Evolutionary conservation across 2,888 invertebrate genomes (phyloP).

Genomic region (Stenodera caucasica): DNA sequence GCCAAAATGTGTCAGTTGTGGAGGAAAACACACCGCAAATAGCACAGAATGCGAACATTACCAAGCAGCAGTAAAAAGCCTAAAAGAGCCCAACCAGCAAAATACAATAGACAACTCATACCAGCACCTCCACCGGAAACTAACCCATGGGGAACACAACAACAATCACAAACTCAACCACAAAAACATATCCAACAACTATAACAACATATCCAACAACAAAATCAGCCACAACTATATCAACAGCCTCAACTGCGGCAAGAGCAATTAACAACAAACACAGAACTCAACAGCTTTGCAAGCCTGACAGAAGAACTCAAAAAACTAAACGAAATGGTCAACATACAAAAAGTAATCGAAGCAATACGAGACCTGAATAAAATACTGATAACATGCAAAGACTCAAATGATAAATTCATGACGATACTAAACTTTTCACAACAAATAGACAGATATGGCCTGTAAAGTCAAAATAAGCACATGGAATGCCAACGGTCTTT

Average conservation of each 20-base stretch:
- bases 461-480: slow-evolving; percentile 8
- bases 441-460: not conserved
- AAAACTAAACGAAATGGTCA: not conserved
- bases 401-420: not conserved
- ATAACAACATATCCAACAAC: no score
- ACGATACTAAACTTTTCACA: not conserved
- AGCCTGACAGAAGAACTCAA: not conserved
- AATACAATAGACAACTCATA: no score
- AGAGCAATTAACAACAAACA: no score
- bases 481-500: slow-evolving; percentile 14
- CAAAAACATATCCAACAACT: no score
- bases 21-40: not conserved
- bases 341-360: not conserved
- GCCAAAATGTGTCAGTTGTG: not conserved
- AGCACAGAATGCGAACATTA: not conserved
- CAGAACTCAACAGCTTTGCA: no score
- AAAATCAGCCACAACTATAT: no score
- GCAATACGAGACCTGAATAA: not conserved
- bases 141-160: no score
- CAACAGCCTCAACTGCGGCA: not conserved
- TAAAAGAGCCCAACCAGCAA: no score
- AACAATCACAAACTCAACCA: no score
- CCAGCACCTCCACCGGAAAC: no score
- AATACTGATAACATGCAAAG: not conserved
- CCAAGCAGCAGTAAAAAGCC: not conserved